These are phyloP conservation scores for Mastomys coucha DNA, from an alignment of 2,113 vertebrate genomes.

Conservation along the genomic window DNA sequence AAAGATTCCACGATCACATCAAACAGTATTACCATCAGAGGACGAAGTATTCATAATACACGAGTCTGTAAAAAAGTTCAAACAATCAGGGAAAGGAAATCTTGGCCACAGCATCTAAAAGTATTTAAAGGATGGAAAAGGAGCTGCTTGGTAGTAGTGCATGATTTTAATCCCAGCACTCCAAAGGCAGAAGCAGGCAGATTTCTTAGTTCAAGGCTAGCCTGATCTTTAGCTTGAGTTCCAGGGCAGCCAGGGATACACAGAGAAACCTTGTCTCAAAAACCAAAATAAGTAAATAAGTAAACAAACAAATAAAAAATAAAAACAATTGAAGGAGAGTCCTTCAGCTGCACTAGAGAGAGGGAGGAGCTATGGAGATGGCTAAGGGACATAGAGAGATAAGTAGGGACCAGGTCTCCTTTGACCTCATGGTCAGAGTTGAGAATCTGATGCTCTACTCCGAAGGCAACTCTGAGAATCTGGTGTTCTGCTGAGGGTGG, in stretches of 20 bases:
- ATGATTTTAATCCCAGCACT: not conserved
- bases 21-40: not conserved
- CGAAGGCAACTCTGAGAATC: not conserved
- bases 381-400: not conserved
- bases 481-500: not conserved
- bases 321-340: too few relatives aligned
- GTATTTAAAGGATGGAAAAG: not conserved
- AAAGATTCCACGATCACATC: not conserved
- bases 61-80: not conserved
- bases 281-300: too few relatives aligned
- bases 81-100: not conserved
- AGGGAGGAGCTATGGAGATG: not conserved
- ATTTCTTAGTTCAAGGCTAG: not conserved
- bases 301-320: too few relatives aligned
- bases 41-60: too few relatives aligned
- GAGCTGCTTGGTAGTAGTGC: not conserved
- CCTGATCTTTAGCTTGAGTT: not conserved
- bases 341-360: not conserved
- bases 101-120: not conserved
- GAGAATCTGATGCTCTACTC: not conserved
- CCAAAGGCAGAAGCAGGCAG: not conserved
- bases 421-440: not conserved
- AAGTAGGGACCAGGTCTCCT: not conserved
- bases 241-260: too few relatives aligned
- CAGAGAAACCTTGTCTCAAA: too few relatives aligned